Evolutionary conservation across 1,140 invertebrate genomes (phyloP), one percentile per base, ranked within the genome.

Genomic region (Drosophila subpulchrella): DNA sequence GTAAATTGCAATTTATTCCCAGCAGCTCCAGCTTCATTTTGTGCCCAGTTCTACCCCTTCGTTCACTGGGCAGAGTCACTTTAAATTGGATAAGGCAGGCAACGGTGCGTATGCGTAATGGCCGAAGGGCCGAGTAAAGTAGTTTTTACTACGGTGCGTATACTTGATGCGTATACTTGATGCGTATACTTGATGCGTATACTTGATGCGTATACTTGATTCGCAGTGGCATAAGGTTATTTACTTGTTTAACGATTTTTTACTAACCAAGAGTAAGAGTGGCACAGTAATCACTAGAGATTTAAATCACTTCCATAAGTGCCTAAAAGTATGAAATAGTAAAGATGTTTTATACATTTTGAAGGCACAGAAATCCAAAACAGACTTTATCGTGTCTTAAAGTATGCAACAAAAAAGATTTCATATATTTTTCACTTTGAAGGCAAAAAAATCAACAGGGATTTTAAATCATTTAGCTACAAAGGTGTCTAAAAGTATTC

Each of bases 1-100:
- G 83, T 83, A 88, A 86, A 88, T 86, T 88, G 83, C 79, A 86
- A 83, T 88, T 88, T 86, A 72, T 68, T 63, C 66, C 60, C 80
- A 54, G 68, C 80, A 54, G 68, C 68, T 78, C 63, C 80, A 54
- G 68, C 68, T 78, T 41, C 68, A 53, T 72, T 68, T 36, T 60
- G 44, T 51, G 30, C 65, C 56, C 10, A 4, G 13, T 17, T 7
- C 24, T 3, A n/a, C 30, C 12, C n/a, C 42, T n/a, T 15, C 10
- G 12, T 32, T 36, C 13, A 27, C 34, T n/a, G 12, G 10, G 13
- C 15, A 20, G 48, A 67, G 48, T 47, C 63, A 44, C 56, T 67
- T 76, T 61, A 66, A 85, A 81, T 65, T 62, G 46, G 51, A 48
- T 7, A 15, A 48, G 65, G 34, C 65, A 30, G 34, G 42, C 75